Base-by-base conservation (phyloP, 2,113 vertebrate species). In the Apistogramma diplotaenia region DNA sequence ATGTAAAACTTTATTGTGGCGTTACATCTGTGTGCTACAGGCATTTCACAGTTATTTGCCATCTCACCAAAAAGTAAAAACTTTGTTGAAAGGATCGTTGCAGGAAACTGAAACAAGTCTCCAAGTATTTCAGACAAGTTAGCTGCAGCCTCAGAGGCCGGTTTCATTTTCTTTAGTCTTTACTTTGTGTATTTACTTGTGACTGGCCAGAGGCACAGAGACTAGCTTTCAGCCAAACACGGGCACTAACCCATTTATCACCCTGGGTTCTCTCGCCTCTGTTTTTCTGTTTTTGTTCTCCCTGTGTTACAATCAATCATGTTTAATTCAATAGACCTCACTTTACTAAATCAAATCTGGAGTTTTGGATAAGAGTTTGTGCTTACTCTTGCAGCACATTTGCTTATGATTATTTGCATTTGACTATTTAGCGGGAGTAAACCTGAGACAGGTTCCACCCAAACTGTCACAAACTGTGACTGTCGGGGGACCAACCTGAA, bases 381-480 rank as follows among this genome's bases (percentile, higher is more conserved):
- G 86, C 85, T 84, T 86, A 82, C 58, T 86, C 76, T 21, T 78
- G 83, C 87, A 84, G 80, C 75, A 83, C 82, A 12, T 86, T 85
- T 84, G 43, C 77, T 83, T 76, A 65, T 53, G 82, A 83, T 83
- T 85, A 96, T 97, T 95, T 96, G 93, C 96, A 96, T 96, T 95
- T 94, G 94, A 96, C 94, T 84, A 92, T 92, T 94, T 89, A 85
- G 89, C 89, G 75, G 92, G 89, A 92, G 89, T 95, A 92, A 93
- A 94, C 94, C 96, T 95, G 95, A 96, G 92, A 94, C 90, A 92
- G 94, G 94, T 94, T 97, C 95, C 91, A 82, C 90, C 71, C 89
- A 94, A 89, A 91, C 95, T 95, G 95, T 96, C 96, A 96, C 94
- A 96, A 92, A 90, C 88, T 85, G 83, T 79, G 72, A 49, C 12